Conservation (phyloP, 2,888 invertebrate genomes). For the Abrostola triplasia region DNA sequence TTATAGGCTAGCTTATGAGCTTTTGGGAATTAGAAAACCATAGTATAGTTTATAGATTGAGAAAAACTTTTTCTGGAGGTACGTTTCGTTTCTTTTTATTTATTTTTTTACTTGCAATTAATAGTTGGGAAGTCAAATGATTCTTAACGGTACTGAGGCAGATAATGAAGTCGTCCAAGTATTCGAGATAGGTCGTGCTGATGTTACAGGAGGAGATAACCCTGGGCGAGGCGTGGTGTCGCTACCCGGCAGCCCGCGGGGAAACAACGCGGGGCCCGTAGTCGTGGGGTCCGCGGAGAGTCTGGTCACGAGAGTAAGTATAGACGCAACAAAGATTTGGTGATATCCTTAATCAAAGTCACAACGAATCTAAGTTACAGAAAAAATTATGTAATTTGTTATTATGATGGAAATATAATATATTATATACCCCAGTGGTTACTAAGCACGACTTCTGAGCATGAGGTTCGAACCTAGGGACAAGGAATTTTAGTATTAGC, state of each 20-base stretch:
- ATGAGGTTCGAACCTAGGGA: too few relatives aligned
- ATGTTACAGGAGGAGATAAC: constrained; percentile 79
- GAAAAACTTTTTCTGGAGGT: constrained; percentile 25
- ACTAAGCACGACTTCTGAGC: too few relatives aligned
- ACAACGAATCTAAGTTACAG: too few relatives aligned
- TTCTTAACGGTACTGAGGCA: constrained; percentile 32
- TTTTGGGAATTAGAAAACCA: constrained; percentile 56
- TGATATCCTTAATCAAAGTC: constrained; percentile 2
- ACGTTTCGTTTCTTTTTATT: constrained; percentile 28
- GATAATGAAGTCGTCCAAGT: constrained; percentile 8
- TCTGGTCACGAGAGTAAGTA: constrained; percentile 95
- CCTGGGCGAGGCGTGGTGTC: constrained; percentile 81
- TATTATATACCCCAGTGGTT: too few relatives aligned
- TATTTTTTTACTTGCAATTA: constrained; percentile 30
- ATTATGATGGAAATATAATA: too few relatives aligned
- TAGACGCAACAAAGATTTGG: neutral
- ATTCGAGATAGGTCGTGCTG: constrained; percentile 6
- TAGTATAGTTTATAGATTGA: constrained; percentile 53
- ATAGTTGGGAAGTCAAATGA: constrained; percentile 37
- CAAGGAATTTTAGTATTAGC: too few relatives aligned
- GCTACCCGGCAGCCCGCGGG: constrained; percentile 81
- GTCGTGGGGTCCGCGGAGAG: constrained; percentile 98
- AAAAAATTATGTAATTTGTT: too few relatives aligned
- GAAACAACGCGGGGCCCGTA: constrained; percentile 90
- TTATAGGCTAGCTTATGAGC: constrained; percentile 63